Evolutionary conservation across 2,888 invertebrate genomes (phyloP).

Genomic region (Perizoma flavofasciatum): DNA sequence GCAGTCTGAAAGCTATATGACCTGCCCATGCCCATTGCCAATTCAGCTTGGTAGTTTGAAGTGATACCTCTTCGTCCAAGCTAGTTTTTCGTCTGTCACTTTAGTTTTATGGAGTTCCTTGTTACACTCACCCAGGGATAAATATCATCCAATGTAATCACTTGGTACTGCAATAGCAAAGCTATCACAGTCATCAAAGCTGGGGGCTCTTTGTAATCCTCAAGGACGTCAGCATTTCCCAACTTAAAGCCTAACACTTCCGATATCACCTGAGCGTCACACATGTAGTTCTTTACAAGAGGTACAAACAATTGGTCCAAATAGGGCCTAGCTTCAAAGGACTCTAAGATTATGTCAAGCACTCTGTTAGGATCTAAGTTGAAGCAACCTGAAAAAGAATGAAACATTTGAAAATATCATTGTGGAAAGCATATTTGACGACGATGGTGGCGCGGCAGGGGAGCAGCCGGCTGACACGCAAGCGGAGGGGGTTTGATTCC

Average conservation of each 20-base stretch:
- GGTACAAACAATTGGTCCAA: slow-evolving; percentile 93
- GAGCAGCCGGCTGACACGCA: too few relatives aligned
- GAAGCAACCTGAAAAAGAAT: slow-evolving; percentile 92
- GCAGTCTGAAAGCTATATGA: too few relatives aligned
- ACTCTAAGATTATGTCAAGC: slow-evolving; percentile 97
- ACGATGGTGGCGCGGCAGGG: too few relatives aligned
- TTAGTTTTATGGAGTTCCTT: too few relatives aligned
- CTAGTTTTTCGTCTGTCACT: too few relatives aligned
- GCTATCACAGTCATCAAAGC: slow-evolving; percentile 96
- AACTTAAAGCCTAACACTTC: slow-evolving; percentile 98
- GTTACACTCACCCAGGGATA: slow-evolving; percentile 91
- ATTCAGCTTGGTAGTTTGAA: too few relatives aligned
- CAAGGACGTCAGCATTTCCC: slow-evolving; percentile 85
- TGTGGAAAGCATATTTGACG: too few relatives aligned
- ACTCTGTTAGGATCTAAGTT: slow-evolving; percentile 99
- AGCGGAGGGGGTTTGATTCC: too few relatives aligned
- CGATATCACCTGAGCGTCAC: slow-evolving; percentile 91
- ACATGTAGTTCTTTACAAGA: slow-evolving; percentile 92
- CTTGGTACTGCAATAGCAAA: slow-evolving; percentile 92
- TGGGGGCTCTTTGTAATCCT: slow-evolving; percentile 87
- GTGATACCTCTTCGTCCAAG: too few relatives aligned
- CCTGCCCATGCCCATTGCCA: too few relatives aligned
- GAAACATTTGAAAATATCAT: slow-evolving; percentile 5
- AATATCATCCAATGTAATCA: slow-evolving; percentile 94
- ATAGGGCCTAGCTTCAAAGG: slow-evolving; percentile 95